These are phyloP conservation scores for Achlya flavicornis DNA, from an alignment of 2,888 invertebrate genomes.

Conservation along the genomic window DNA sequence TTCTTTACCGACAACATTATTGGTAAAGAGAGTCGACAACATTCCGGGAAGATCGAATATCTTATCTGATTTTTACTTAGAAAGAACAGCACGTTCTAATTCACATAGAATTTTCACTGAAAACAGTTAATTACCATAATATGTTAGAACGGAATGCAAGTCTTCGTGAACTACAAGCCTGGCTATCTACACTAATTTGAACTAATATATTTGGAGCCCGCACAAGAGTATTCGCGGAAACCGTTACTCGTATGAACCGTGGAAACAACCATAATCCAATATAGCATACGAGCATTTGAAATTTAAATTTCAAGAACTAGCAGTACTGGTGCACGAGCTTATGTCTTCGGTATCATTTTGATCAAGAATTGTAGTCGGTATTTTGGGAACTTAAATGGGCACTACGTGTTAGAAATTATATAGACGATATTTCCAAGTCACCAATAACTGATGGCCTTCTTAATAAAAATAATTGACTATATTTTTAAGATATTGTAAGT, in stretches of 20 bases:
- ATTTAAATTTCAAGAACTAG: conserved; percentile 1
- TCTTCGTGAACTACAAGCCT: background rate
- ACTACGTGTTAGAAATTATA: too few relatives aligned
- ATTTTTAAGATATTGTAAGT: too few relatives aligned
- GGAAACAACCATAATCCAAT: background rate
- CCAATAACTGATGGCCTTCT: too few relatives aligned
- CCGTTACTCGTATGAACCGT: background rate
- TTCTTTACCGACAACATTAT: background rate
- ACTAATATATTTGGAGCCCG: conserved; percentile 6
- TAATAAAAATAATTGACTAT: too few relatives aligned
- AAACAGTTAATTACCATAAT: background rate
- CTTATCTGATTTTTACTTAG: background rate
- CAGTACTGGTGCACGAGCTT: background rate
- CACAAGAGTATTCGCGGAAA: background rate
- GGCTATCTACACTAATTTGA: background rate
- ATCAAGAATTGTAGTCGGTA: too few relatives aligned
- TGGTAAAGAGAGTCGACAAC: background rate
- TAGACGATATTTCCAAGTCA: too few relatives aligned
- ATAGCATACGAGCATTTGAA: background rate
- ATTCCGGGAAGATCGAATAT: background rate
- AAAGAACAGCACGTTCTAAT: background rate
- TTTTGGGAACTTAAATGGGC: too few relatives aligned
- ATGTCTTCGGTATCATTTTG: background rate
- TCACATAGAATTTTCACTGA: background rate
- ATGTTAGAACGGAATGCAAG: background rate